Evolutionary conservation across 2,113 vertebrate species (phyloP).

Genomic region (Pituophis catenifer): DNA sequence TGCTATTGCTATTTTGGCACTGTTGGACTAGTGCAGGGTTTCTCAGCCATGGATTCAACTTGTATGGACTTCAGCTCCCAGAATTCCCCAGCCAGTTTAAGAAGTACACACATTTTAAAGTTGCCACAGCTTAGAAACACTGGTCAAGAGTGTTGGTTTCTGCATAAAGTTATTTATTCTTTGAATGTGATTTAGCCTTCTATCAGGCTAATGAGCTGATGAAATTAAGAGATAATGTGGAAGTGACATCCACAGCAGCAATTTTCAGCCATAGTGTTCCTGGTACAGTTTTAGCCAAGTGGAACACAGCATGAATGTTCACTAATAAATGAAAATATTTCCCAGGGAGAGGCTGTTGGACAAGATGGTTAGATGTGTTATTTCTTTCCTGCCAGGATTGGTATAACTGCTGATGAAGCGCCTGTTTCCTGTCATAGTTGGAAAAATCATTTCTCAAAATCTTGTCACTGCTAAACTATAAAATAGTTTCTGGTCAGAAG

Average conservation of each 20-base stretch:
- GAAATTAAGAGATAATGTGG: not conserved
- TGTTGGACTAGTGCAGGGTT: not conserved
- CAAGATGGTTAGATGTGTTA: constrained; percentile 5
- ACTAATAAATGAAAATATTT: constrained; percentile 6
- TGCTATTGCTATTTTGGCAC: not conserved
- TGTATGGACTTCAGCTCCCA: not conserved
- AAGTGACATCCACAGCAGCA: not conserved
- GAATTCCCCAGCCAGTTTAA: not conserved
- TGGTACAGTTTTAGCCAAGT: not conserved
- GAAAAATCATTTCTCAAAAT: not conserved
- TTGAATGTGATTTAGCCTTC: not conserved
- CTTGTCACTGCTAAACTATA: not conserved
- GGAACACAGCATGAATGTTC: not conserved
- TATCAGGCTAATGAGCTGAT: not conserved
- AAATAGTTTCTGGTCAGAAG: constrained; percentile 7
- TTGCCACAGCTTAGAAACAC: not conserved
- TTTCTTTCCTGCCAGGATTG: not conserved
- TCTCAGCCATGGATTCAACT: not conserved
- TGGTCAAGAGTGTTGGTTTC: not conserved
- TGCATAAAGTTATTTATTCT: not conserved
- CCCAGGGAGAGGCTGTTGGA: not conserved
- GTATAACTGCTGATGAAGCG: not conserved
- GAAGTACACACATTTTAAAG: not conserved
- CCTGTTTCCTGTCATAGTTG: not conserved
- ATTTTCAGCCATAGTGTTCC: not conserved